Evolutionary conservation across 2,888 invertebrate species (phyloP).

Genomic region (Andrena chrysosceles): DNA sequence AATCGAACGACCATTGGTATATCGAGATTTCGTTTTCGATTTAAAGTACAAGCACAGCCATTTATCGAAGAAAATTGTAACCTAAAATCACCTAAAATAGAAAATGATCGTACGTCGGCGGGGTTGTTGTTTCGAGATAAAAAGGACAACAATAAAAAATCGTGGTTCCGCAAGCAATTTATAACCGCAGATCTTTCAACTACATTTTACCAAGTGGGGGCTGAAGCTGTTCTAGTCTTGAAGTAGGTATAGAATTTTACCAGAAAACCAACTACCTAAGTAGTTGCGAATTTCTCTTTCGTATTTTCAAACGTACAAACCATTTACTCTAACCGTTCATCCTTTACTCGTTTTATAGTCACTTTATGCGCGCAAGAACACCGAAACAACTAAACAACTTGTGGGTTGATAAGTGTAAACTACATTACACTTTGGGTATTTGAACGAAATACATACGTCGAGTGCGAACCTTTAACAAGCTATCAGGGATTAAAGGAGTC

Average conservation of each 20-base stretch:
- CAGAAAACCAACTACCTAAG: neutral
- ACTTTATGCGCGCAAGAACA: neutral
- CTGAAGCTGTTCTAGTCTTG: neutral
- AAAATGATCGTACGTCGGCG: conserved; percentile 78
- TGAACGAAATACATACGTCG: neutral
- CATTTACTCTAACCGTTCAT: neutral
- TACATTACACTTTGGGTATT: neutral
- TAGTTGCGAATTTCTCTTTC: neutral
- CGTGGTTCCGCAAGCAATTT: conserved; percentile 23
- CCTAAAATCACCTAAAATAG: conserved; percentile 69
- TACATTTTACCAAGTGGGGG: neutral
- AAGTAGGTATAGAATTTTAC: neutral
- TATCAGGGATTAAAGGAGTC: neutral
- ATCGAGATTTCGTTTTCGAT: conserved; percentile 38
- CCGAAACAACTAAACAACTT: neutral
- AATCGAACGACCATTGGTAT: conserved; percentile 2
- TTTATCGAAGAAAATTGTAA: conserved; percentile 68
- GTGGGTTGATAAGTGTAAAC: neutral
- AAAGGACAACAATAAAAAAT: conserved; percentile 68
- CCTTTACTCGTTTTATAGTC: neutral
- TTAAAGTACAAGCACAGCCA: conserved; percentile 63
- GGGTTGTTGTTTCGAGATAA: conserved; percentile 74
- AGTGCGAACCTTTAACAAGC: neutral
- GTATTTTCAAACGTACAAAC: neutral
- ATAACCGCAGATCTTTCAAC: conserved; percentile 10